Conservation (phyloP, 2,797 vertebrate species). For the Hylomyscus alleni region DNA sequence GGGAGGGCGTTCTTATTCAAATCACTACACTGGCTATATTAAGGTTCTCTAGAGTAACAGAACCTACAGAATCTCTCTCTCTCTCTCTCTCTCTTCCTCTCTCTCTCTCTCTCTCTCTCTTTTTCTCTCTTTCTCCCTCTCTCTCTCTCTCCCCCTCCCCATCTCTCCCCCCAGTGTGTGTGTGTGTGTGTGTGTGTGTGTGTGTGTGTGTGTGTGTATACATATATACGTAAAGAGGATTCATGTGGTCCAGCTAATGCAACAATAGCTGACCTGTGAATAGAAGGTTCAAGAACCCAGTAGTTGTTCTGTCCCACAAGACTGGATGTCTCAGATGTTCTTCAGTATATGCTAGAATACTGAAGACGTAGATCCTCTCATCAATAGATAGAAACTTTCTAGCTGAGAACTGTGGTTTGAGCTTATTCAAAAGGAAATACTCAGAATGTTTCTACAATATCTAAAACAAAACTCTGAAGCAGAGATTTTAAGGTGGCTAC, state of each 20-base stretch:
- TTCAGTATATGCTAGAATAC: not conserved
- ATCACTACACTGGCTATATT: not conserved
- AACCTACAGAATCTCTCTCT: not conserved
- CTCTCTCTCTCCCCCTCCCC: too few relatives aligned
- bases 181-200: not conserved
- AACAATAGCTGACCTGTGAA: not conserved
- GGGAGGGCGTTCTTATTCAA: not conserved
- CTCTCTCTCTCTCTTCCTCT: too few relatives aligned
- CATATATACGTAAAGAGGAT: too few relatives aligned
- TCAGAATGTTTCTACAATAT: not conserved
- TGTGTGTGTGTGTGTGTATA: not conserved
- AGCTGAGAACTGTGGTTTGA: conserved; percentile 9
- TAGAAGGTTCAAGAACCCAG: not conserved
- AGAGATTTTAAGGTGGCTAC: not conserved
- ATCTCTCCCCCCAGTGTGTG: not conserved
- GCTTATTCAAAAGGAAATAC: not conserved
- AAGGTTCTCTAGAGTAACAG: not conserved
- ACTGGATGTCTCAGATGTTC: too few relatives aligned
- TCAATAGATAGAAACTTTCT: not conserved
- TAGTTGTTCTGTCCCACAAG: not conserved
- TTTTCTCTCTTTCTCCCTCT: too few relatives aligned
- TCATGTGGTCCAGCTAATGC: not conserved
- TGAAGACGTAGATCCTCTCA: not conserved
- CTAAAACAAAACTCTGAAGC: conserved; percentile 21
- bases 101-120: too few relatives aligned